These are phyloP conservation scores for Oegoconia quadripuncta DNA, from an alignment of 2,888 invertebrate species.

Conservation along the genomic window DNA sequence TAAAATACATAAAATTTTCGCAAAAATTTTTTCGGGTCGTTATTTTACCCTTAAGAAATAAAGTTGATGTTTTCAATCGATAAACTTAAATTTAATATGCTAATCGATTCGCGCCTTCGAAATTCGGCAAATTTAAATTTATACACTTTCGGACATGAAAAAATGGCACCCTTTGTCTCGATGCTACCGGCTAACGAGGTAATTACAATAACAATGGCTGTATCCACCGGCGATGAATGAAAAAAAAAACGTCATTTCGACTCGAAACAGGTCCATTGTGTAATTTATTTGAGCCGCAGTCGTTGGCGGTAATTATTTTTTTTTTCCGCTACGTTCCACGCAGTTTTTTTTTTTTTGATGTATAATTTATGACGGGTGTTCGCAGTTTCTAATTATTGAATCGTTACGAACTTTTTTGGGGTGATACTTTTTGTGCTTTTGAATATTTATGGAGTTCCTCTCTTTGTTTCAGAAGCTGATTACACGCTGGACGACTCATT, in stretches of 20 bases:
- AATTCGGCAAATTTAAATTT: conserved; percentile 17
- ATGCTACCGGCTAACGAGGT: conserved; percentile 46
- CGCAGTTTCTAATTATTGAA: not conserved
- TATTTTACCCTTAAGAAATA: too few species aligned
- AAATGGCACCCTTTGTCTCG: conserved; percentile 17
- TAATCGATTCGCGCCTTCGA: too few species aligned
- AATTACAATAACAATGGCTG: conserved; percentile 59
- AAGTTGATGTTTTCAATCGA: too few species aligned
- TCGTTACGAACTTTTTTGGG: too few species aligned
- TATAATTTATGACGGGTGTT: conserved; percentile 20
- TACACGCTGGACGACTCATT: conserved; percentile 95
- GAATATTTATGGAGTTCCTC: too few species aligned
- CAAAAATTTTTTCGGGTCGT: too few species aligned
- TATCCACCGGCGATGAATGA: conserved; percentile 39
- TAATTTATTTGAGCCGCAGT: conserved; percentile 47
- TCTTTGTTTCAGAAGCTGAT: conserved; percentile 90
- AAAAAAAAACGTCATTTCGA: conserved; percentile 37
- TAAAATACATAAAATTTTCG: too few species aligned
- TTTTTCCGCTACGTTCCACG: conserved; percentile 11
- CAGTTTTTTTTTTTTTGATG: conserved; percentile 26
- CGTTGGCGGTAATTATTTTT: conserved; percentile 42
- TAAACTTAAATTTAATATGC: too few species aligned
- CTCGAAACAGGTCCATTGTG: conserved; percentile 43
- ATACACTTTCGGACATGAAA: conserved; percentile 27
- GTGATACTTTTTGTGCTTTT: conserved; percentile 9